Evolutionary conservation across 2,888 invertebrate genomes (phyloP).

Genomic region (Erannis defoliaria): DNA sequence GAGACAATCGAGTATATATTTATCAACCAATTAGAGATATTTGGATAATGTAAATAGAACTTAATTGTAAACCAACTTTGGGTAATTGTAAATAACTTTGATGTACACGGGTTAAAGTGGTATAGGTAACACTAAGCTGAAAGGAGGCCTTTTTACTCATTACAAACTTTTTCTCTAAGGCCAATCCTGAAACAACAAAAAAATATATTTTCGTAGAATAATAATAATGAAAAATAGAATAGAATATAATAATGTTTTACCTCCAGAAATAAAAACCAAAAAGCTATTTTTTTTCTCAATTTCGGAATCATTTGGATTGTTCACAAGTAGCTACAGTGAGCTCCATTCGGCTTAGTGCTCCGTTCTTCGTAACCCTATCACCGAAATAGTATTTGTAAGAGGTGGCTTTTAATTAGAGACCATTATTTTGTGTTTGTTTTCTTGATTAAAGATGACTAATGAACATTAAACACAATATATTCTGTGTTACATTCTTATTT

Average conservation of each 20-base stretch:
- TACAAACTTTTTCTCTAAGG: too few species aligned
- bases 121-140: not conserved
- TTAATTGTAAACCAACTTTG: conserved; percentile 10
- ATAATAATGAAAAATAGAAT: too few species aligned
- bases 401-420: conserved; percentile 4
- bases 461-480: not conserved
- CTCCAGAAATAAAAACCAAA: too few species aligned
- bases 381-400: conserved; percentile 1
- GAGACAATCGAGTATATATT: conserved; percentile 39
- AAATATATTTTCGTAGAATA: too few species aligned
- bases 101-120: conserved; percentile 1
- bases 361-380: not conserved
- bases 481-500: not conserved
- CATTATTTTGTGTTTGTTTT: conserved; percentile 12
- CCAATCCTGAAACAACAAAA: too few species aligned
- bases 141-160: not conserved
- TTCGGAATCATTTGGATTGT: too few species aligned
- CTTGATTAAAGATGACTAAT: conserved; percentile 18
- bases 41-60: conserved; percentile 35
- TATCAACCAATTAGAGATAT: conserved; percentile 41
- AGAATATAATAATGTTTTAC: too few species aligned
- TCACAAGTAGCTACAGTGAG: too few species aligned
- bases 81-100: conserved; percentile 23
- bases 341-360: not conserved
- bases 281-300: too few species aligned